Base-by-base conservation (phyloP, 2,888 invertebrate genomes). In the Salpingus planirostris region DNA sequence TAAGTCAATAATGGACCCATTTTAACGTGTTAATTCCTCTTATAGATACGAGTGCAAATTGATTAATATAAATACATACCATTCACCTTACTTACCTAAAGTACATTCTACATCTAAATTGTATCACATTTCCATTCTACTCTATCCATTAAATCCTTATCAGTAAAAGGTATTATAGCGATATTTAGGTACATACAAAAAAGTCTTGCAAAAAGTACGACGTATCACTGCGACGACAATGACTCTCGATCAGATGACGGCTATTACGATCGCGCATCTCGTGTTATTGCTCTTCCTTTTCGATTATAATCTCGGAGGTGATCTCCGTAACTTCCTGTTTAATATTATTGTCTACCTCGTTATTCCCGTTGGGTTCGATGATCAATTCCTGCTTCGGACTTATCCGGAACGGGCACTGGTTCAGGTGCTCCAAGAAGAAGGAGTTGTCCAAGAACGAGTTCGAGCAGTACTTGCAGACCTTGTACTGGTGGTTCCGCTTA, bases 401-500 rank as follows among this genome's bases (percentile, higher is more conserved):
- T 15, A 41, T 21, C 24, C 26, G 36, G 21, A 41, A 42, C n/a
- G 41, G 36, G 38, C 47, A 47, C 24, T 43, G 42, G 21, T 40
- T 36, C 10, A 45, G 25, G 38, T 47, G 47, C 26, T 45, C 44
- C 14, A 35, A 22, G 29, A 40, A 45, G 35, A 38, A 40, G 15
- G 41, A 35, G 31, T 40, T 43, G 29, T 45, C 38, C 21, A 42
- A 30, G 36, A 31, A 47, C 7, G 43, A 29, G 21, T 42, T 43
- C 2, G 40, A 33, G 35, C 47, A 47, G 28, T 41, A 44, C 26
- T 38, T 31, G 31, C 47, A 47, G 8, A 40, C 32, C 38, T 42
- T 40, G 22, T 39, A 44, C 11, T 38, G 39, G 14, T 25, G 2
- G n/a, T n/a, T n/a, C n/a, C n/a, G n/a, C 12, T 28, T 29, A 21